These are phyloP conservation scores for Plestiodon gilberti DNA, from an alignment of 2,113 vertebrate genomes.

Conservation along the genomic window DNA sequence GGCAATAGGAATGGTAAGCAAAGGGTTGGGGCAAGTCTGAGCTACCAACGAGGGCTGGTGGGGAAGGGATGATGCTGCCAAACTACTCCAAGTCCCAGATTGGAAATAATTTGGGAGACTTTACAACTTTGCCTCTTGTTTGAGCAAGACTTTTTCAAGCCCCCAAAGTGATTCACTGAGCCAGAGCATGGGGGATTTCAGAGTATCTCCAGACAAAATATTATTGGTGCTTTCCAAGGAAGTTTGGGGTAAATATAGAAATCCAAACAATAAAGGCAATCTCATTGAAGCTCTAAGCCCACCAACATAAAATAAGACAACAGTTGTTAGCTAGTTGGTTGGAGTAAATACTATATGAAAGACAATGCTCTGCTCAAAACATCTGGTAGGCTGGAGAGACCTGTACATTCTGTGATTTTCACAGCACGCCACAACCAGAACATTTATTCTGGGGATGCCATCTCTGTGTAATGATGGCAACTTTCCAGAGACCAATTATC, in stretches of 20 bases:
- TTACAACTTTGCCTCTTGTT: too few relatives aligned
- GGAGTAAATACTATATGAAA: constrained; percentile 45
- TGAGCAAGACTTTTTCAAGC: too few relatives aligned
- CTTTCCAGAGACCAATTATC: not conserved
- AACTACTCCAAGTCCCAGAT: too few relatives aligned
- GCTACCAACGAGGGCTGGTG: too few relatives aligned
- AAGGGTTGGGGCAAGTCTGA: too few relatives aligned
- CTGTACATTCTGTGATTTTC: constrained; percentile 14
- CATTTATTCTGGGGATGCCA: constrained; percentile 10
- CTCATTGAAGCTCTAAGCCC: constrained; percentile 60
- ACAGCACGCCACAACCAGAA: not conserved
- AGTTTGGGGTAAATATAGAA: constrained; percentile 63
- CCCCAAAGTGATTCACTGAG: constrained; percentile 12
- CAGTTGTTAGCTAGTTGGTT: constrained; percentile 40
- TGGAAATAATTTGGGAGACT: too few relatives aligned
- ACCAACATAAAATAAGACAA: constrained; percentile 60
- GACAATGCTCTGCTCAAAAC: not conserved
- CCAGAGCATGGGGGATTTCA: too few relatives aligned
- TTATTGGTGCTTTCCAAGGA: constrained; percentile 61
- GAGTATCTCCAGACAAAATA: constrained; percentile 22
- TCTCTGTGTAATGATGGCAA: not conserved
- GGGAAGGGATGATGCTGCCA: too few relatives aligned
- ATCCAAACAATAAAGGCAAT: constrained; percentile 60
- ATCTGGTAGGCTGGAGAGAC: constrained; percentile 17
- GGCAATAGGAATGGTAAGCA: too few relatives aligned